Base-by-base conservation (phyloP, 1,140 invertebrate species). In the Pseudomyrmex sp. region DNA sequence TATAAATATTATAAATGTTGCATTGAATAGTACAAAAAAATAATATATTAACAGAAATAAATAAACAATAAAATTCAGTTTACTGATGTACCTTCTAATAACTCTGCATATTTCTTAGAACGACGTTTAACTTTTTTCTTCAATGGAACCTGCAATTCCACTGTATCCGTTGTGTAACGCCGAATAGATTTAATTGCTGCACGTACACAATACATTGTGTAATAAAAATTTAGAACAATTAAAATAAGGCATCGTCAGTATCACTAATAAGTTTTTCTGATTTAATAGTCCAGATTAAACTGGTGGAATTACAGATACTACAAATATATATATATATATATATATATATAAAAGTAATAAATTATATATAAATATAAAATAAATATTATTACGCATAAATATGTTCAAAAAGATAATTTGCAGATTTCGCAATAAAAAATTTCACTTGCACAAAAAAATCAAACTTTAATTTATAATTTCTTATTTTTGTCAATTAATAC, bases 1-100 rank as follows among this genome's bases (percentile, higher is more conserved):
- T 61, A n/a, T 12, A 20, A 15, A 35, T 61, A 62, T 70, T 79
- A 58, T 59, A 20, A 77, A 52, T 52, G 79, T 75, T 77, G 48
- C 20, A 13, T 46, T 69, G 0, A 35, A 35, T 7, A 7, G 5
- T 35, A 35, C 5, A 35, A 5, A 35, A 35, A 35, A 35, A 35
- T 35, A 35, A 35, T 35, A 35, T 35, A 35, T 7, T 7, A 2
- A 35, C 5, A 35, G 5, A 35, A 35, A 35, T 35, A 35, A 0
- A 35, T 35, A 35, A 35, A 35, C 0, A 35, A 35, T 35, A 35
- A 35, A 35, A 35, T 0, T 35, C 35, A 35, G 35, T 4, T 35
- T 69, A 61, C 61, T 18, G 83, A 70, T 84, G 86, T 93, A 95
- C 95, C 95, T 93, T 95, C 93, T 74, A 95, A 83, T 52, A 96